Conservation (phyloP, 53 echinoderm and acorn worm species). For the Arbacia lixula region DNA sequence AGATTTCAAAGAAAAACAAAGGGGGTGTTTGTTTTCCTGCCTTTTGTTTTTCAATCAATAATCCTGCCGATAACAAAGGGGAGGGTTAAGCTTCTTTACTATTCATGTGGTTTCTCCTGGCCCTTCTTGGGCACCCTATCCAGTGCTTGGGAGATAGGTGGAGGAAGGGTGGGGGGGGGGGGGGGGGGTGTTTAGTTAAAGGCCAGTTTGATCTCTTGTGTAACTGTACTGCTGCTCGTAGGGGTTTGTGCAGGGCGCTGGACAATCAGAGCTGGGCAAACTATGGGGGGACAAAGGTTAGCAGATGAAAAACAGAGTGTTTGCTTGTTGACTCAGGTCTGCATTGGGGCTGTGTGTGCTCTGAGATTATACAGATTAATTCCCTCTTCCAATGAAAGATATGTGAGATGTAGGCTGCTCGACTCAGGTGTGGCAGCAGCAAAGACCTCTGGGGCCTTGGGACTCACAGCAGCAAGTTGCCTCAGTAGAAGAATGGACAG, state of each 20-base stretch:
- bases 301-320: conserved; percentile 34
- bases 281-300: conserved; percentile 46
- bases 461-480: too few relatives aligned
- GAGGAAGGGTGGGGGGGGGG: conserved; percentile 19
- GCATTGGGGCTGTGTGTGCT: conserved; percentile 22
- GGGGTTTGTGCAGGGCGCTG: neutral
- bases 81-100: conserved; percentile 10
- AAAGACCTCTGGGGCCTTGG: too few relatives aligned
- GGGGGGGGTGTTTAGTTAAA: neutral
- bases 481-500: too few relatives aligned
- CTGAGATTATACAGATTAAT: conserved; percentile 50
- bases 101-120: conserved; percentile 21
- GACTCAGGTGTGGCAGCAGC: too few relatives aligned
- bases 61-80: conserved; percentile 24
- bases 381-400: conserved; percentile 40
- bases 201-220: conserved; percentile 51
- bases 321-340: conserved; percentile 44
- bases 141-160: too few relatives aligned
- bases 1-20: neutral
- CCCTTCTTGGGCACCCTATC: too few relatives aligned
- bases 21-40: neutral
- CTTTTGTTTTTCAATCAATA: conserved; percentile 13
- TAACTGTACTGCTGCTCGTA: conserved; percentile 7
- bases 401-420: too few relatives aligned
- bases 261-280: conserved; percentile 27